Evolutionary conservation across 2,113 vertebrate genomes (phyloP).

Genomic region (Sinocyclocheilus grahami): DNA sequence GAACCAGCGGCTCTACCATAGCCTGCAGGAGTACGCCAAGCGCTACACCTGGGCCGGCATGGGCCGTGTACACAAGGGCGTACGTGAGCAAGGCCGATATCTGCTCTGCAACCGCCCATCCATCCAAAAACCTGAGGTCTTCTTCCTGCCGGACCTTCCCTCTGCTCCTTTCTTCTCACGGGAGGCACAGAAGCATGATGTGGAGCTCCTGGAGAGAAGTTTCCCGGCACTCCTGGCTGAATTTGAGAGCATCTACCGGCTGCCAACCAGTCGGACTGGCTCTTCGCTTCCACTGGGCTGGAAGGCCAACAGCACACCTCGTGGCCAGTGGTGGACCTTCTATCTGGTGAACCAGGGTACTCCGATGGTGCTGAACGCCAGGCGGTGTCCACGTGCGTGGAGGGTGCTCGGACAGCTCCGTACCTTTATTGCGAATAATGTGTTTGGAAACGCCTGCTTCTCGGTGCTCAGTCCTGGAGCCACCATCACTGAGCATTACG

Average conservation of each 20-base stretch:
- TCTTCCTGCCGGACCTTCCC: slow-evolving; percentile 93
- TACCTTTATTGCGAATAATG: slow-evolving; percentile 96
- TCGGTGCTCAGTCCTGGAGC: slow-evolving; percentile 91
- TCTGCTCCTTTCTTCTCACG: slow-evolving; percentile 91
- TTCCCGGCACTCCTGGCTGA: slow-evolving; percentile 91
- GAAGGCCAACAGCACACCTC: slow-evolving; percentile 90
- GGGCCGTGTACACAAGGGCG: slow-evolving; percentile 96
- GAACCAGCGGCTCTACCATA: slow-evolving; percentile 96
- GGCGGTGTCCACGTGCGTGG: slow-evolving; percentile 93
- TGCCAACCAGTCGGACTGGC: slow-evolving; percentile 83
- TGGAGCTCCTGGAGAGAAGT: slow-evolving; percentile 93
- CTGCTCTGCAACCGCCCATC: slow-evolving; percentile 82
- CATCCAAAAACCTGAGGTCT: slow-evolving; percentile 96
- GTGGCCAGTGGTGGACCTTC: slow-evolving; percentile 96
- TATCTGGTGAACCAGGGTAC: slow-evolving; percentile 95
- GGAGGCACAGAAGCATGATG: slow-evolving; percentile 94
- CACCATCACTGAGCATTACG: slow-evolving; percentile 91
- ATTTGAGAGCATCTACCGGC: slow-evolving; percentile 91
- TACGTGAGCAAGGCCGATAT: slow-evolving; percentile 92
- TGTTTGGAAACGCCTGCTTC: slow-evolving; percentile 97
- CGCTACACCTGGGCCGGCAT: slow-evolving; percentile 98
- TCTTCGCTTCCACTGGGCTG: slow-evolving; percentile 90
- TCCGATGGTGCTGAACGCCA: slow-evolving; percentile 89
- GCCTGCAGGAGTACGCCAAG: slow-evolving; percentile 97
- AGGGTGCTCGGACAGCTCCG: slow-evolving; percentile 93